Base-by-base conservation (phyloP, 2,113 vertebrate species). In the Telmatochromis brichardi region DNA sequence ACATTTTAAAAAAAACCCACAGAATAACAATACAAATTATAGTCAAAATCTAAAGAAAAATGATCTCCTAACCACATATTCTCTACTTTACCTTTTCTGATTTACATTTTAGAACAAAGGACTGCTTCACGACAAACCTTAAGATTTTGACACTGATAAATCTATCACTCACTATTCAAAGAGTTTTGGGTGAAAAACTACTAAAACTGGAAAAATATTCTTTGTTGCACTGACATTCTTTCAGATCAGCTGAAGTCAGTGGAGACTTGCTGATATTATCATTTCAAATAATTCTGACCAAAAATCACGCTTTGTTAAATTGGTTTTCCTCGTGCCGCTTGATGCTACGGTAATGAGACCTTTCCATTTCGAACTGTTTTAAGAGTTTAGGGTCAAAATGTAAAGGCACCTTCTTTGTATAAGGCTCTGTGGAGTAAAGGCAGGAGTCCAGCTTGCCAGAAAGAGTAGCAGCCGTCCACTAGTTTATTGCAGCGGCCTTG, bases 401-500 rank as follows among this genome's bases (percentile, higher is more conserved):
- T 50, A 51, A 17, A 50, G 2, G 7, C 95, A 98, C 99, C 98
- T 93, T 97, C 96, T 85, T 96, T 96, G 1, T 97, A 97, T 63
- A 99, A 96, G 0, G 98, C 98, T 1, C 97, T 96, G 95, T 99
- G 98, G 26, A 99, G 96, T 3, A 99, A 96, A 2, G 99, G 98
- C 80, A 99, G 95, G 51, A 99, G 95, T 11, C 98, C 99, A 0
- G 98, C 98, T 95, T 99, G 99, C 99, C 99, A 99, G 95, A 99
- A 99, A 15, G 99, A 99, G 94, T 99, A 99, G 95, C 99, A 99
- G 63, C 99, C 98, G 0, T 99, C 98, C 94, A 99, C 98, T 95
- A 99, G 96, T 94, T 99, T 99, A 91, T 99, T 99, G 86, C 98
- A 98, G 88, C 99, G 98, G 6, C 98, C 99, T 90, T 99, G 99